These are phyloP conservation scores for Seriola aureovittata DNA, from an alignment of 2,113 vertebrate species.

Conservation along the genomic window DNA sequence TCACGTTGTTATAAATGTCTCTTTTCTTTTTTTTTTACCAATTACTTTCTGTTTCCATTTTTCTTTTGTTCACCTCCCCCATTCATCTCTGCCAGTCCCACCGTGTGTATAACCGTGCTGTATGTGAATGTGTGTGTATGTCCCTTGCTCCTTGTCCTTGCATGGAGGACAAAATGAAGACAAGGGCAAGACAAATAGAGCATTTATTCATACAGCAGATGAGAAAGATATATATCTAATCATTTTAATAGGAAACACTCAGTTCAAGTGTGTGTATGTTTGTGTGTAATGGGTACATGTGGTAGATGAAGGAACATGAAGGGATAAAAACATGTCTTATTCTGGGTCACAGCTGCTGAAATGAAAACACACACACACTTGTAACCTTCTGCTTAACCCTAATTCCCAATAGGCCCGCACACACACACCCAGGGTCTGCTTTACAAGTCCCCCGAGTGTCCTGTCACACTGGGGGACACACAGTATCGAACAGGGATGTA, in stretches of 20 bases:
- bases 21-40: background rate
- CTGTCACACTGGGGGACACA: slow-evolving; percentile 14
- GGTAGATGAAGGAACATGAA: slow-evolving; percentile 1
- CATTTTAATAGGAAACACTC: slow-evolving; percentile 6
- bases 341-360: slow-evolving; percentile 61
- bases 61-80: background rate
- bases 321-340: slow-evolving; percentile 50
- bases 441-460: slow-evolving; percentile 37
- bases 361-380: slow-evolving; percentile 48
- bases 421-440: slow-evolving; percentile 32
- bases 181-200: slow-evolving; percentile 28
- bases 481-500: slow-evolving; percentile 28
- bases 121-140: background rate
- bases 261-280: slow-evolving; percentile 1
- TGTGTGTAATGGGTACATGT: background rate
- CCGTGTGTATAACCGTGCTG: background rate
- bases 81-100: slow-evolving; percentile 29
- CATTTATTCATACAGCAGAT: slow-evolving; percentile 9
- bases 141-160: slow-evolving; percentile 44
- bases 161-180: slow-evolving; percentile 28
- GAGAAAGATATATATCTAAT: slow-evolving; percentile 24
- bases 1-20: slow-evolving; percentile 12
- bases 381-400: slow-evolving; percentile 43
- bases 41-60: slow-evolving; percentile 3
- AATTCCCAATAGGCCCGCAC: slow-evolving; percentile 29